Base-by-base conservation (phyloP, 2,113 vertebrate genomes). In the Butastur rufipennis region DNA sequence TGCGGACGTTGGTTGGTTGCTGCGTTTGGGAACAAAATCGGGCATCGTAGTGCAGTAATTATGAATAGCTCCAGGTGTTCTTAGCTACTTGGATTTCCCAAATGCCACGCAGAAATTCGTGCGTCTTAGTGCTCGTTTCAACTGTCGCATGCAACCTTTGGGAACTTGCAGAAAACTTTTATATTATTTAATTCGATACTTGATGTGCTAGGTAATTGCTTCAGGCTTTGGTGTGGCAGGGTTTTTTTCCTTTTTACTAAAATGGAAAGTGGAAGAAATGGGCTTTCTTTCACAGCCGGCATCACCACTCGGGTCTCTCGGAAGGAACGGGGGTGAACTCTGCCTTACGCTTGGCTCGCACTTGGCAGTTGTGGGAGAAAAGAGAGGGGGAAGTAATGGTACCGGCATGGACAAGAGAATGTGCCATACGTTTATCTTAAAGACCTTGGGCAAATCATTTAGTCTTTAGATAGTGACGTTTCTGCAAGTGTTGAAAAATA, bases 111-210 rank as follows among this genome's bases (percentile, higher is more conserved):
- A 29, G 17, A 19, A 50, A 45, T 19, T 6, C 36, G 19, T 16
- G 14, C 12, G 55, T 26, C 3, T 25, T 53, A 13, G n/a, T 42
- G 71, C 67, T 83, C 16, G 4, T 27, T 71, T 87, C 42, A 22
- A 2, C 59, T 48, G 38, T 11, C 32, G 3, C 10, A 5, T 21
- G 32, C 13, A 34, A 0, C 58, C 45, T n/a, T 12, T 16, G 42
- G 68, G 62, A 81, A 63, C 23, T 14, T 71, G n/a, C 22, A 21
- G 53, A 38, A 66, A 86, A 59, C 31, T 92, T 79, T 11, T 21
- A 0, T 12, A 0, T 36, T 67, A 6, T 40, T 80, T 50, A 43
- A 5, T 73, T 80, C 1, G 0, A 6, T 56, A 4, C 17, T 67
- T 32, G 38, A 4, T 36, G 19, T 32, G 55, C 31, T 45, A 19